A percentile compares a stretch with the other conserved stretches of the same genome.
Evolutionary conservation across 2,888 invertebrate species (phyloP).

Genomic region (Ennomos erosarius): DNA sequence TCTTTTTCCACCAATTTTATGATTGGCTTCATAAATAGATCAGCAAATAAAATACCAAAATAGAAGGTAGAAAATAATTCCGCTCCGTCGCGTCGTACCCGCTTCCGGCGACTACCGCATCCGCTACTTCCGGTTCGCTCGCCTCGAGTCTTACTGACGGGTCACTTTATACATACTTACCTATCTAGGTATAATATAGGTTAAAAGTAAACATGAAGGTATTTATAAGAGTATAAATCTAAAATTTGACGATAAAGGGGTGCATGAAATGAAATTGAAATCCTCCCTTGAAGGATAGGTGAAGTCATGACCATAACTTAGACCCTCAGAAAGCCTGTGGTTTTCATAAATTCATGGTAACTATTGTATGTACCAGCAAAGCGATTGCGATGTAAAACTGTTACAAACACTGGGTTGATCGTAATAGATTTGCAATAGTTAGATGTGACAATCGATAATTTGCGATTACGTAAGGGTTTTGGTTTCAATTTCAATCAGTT

Average conservation of each 20-base stretch:
- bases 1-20: background rate
- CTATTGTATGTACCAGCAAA: too few relatives aligned
- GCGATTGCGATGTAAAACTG: too few relatives aligned
- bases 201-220: too few relatives aligned
- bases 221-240: constrained; percentile 36
- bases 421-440: too few relatives aligned
- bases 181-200: too few relatives aligned
- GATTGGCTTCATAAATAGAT: constrained; percentile 28
- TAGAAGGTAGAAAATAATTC: constrained; percentile 46
- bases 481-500: too few relatives aligned
- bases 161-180: background rate
- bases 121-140: constrained; percentile 50
- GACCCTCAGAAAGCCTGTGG: background rate
- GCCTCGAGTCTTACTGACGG: constrained; percentile 19
- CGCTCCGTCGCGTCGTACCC: constrained; percentile 49
- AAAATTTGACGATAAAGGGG: constrained; percentile 53
- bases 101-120: constrained; percentile 55
- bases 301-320: background rate
- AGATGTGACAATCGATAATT: too few relatives aligned
- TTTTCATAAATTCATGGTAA: background rate
- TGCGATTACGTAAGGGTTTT: too few relatives aligned
- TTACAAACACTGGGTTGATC: too few relatives aligned
- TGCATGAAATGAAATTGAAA: constrained; percentile 63
- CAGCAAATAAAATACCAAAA: constrained; percentile 37
- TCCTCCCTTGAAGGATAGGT: constrained; percentile 26